phyloP scores from a whole-genome alignment of 1,140 invertebrate species.

The Callitettix versicolor region DNA sequence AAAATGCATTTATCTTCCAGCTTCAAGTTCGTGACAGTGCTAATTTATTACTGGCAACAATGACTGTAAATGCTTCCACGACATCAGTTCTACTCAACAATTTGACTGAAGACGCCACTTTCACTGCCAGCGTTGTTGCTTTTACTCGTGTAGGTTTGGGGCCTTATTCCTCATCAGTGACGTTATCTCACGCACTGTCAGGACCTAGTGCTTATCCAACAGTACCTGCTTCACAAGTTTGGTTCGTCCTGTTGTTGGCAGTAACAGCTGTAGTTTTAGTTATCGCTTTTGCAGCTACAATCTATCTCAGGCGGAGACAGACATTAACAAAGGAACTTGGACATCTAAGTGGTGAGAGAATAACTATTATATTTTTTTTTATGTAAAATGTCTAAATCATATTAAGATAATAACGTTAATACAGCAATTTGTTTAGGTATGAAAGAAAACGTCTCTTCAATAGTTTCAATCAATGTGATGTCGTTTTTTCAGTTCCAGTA shows the following conservation, averaged over 20 bases:
- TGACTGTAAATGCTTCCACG: slow-evolving; percentile 59
- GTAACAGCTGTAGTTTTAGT: slow-evolving; percentile 52
- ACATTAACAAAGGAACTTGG: slow-evolving; percentile 25
- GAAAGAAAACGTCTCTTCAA: too few relatives aligned
- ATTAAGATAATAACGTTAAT: too few relatives aligned
- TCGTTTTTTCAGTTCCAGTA: slow-evolving; percentile 21
- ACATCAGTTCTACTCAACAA: slow-evolving; percentile 62
- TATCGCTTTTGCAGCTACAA: slow-evolving; percentile 45
- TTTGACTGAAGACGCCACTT: slow-evolving; percentile 52
- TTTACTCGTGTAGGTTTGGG: slow-evolving; percentile 57
- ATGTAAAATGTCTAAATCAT: too few relatives aligned
- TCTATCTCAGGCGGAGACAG: slow-evolving; percentile 49
- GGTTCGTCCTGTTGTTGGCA: slow-evolving; percentile 63
- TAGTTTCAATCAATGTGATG: too few relatives aligned
- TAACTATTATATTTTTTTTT: too few relatives aligned
- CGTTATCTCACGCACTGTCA: too few relatives aligned
- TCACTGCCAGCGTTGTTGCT: slow-evolving; percentile 61
- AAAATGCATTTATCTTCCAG: too few relatives aligned
- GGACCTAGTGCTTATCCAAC: neutral
- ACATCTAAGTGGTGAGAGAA: neutral
- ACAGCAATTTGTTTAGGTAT: too few relatives aligned
- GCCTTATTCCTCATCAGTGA: slow-evolving; percentile 29
- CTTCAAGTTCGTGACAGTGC: slow-evolving; percentile 47
- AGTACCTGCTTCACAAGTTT: slow-evolving; percentile 46
- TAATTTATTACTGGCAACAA: slow-evolving; percentile 49